phyloP scores from a whole-genome alignment of 2,888 invertebrate species.

The Eurytoma californica region DNA sequence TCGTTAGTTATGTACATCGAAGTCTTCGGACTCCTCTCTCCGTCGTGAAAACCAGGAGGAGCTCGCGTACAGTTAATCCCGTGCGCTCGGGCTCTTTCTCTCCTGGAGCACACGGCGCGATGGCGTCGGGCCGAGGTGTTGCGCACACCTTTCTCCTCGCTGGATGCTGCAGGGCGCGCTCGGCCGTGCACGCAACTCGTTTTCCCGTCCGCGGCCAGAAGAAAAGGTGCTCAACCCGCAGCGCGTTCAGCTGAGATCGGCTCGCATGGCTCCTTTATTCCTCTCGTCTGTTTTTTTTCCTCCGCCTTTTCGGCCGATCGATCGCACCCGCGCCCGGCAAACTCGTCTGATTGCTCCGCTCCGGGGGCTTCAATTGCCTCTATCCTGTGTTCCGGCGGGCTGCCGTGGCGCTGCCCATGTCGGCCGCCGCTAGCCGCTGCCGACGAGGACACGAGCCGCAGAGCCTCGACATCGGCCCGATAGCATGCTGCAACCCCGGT shows the following conservation, averaged over 20 bases:
- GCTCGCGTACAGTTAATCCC: constrained; percentile 17
- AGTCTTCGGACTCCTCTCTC: neutral
- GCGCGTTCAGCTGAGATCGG: neutral
- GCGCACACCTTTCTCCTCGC: constrained; percentile 12
- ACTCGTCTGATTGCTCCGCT: neutral
- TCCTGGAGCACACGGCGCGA: constrained; percentile 6
- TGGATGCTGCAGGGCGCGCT: no score
- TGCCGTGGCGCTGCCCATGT: constrained; percentile 65
- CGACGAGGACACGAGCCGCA: constrained; percentile 60
- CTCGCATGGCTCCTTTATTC: neutral
- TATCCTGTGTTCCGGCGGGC: constrained; percentile 67
- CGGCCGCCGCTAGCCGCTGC: constrained; percentile 41
- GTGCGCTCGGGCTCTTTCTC: neutral
- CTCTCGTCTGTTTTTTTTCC: neutral
- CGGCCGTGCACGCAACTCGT: constrained; percentile 58
- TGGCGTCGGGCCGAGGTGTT: constrained; percentile 14
- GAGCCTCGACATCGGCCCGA: constrained; percentile 58
- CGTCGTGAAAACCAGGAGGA: neutral
- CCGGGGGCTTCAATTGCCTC: constrained; percentile 63
- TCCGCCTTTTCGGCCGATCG: neutral
- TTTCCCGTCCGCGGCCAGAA: no score
- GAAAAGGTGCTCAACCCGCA: no score
- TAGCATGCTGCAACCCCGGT: neutral
- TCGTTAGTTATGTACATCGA: neutral
- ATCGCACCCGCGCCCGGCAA: neutral